These are phyloP conservation scores for Agriopis aurantiaria DNA, from an alignment of 2,888 invertebrate species.

Conservation along the genomic window DNA sequence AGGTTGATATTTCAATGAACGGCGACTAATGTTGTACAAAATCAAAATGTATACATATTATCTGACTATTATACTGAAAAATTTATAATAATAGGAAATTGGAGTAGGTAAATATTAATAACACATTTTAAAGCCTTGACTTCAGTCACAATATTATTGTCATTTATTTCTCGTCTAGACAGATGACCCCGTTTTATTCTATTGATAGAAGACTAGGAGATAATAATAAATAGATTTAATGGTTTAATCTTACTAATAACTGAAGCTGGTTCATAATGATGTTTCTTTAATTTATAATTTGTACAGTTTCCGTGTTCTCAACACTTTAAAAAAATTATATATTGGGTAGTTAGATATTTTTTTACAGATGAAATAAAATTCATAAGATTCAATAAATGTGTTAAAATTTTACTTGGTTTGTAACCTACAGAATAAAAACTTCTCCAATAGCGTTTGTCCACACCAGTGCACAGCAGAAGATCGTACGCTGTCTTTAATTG, in stretches of 20 bases:
- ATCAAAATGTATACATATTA: background rate
- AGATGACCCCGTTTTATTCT: constrained; percentile 2
- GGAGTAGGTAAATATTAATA: background rate
- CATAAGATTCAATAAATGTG: too few relatives aligned
- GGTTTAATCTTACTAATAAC: too few relatives aligned
- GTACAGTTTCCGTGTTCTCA: too few relatives aligned
- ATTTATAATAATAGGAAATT: background rate
- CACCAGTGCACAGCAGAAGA: too few relatives aligned
- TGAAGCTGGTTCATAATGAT: too few relatives aligned
- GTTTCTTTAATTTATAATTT: too few relatives aligned
- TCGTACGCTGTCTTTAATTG: background rate
- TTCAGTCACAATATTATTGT: background rate
- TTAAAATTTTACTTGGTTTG: too few relatives aligned
- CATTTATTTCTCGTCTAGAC: constrained; percentile 9
- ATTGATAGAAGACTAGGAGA: background rate
- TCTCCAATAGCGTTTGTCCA: background rate
- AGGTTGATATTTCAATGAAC: background rate
- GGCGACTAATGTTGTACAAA: background rate
- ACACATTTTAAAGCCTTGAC: background rate
- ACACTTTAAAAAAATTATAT: too few relatives aligned
- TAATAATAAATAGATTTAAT: background rate
- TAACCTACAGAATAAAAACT: too few relatives aligned
- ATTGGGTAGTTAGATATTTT: too few relatives aligned
- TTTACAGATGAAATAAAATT: too few relatives aligned
- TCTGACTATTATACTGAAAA: constrained; percentile 1